A percentile compares a stretch with the other conserved stretches of the same genome.
phyloP scores from a whole-genome alignment of 2,113 vertebrate species.

The Microcebus tavaratra region DNA sequence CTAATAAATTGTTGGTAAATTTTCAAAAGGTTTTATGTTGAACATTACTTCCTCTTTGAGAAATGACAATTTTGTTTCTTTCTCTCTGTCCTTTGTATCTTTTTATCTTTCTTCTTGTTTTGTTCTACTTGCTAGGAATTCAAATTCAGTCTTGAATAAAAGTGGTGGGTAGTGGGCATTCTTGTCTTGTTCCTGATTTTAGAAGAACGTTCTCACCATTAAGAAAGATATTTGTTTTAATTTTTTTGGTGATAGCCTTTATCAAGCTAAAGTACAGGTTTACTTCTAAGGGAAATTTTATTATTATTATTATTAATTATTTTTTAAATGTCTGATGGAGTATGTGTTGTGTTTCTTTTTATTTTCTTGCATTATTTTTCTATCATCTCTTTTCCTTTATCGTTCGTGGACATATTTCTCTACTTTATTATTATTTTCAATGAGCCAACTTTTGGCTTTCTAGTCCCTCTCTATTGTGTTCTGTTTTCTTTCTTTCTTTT shows the following conservation, averaged over 20 bases:
- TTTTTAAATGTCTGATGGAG: neutral
- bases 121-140: neutral
- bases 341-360: neutral
- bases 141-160: conserved; percentile 23
- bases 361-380: neutral
- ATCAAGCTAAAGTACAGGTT: neutral
- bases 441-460: neutral
- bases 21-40: neutral
- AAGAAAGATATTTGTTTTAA: neutral
- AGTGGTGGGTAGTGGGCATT: neutral
- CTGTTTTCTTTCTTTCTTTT: neutral
- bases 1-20: neutral
- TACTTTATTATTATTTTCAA: neutral
- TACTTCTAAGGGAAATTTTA: neutral
- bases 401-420: neutral
- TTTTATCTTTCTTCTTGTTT: neutral
- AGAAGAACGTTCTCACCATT: neutral
- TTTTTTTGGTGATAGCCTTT: neutral
- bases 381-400: neutral
- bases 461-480: neutral
- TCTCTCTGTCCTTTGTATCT: neutral
- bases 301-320: neutral
- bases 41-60: neutral
- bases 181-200: neutral
- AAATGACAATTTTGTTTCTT: neutral